A percentile compares a stretch with the other conserved stretches of the same genome.
Evolutionary conservation across 2,888 invertebrate genomes (phyloP).

Genomic region (Drosophila mayaguana): DNA sequence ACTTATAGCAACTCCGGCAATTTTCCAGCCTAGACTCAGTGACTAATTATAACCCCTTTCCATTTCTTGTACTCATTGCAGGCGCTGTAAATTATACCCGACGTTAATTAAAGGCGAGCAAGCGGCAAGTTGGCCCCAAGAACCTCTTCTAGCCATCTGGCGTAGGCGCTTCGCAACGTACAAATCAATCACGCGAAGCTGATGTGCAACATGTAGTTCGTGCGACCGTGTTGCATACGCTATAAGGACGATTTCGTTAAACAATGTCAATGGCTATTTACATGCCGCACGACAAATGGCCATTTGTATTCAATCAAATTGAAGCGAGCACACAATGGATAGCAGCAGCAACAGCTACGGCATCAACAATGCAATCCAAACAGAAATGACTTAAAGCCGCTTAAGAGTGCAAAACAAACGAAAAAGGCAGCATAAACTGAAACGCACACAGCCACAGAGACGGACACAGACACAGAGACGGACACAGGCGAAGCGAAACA

Average conservation of each 20-base stretch:
- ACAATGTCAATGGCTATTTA: slow-evolving; percentile 74
- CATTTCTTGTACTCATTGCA: slow-evolving; percentile 43
- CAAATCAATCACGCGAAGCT: slow-evolving; percentile 60
- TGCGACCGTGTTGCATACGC: slow-evolving; percentile 24
- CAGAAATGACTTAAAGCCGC: slow-evolving; percentile 70
- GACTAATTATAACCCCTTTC: slow-evolving; percentile 65
- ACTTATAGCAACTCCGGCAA: slow-evolving; percentile 31
- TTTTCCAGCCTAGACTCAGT: slow-evolving; percentile 44
- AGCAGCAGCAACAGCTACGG: slow-evolving; percentile 19
- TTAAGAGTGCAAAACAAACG: slow-evolving; percentile 50
- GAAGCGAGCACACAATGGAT: slow-evolving; percentile 49
- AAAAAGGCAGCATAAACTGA: slow-evolving; percentile 20
- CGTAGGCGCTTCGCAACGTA: slow-evolving; percentile 10
- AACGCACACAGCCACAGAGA: slow-evolving; percentile 9
- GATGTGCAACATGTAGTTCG: slow-evolving; percentile 59
- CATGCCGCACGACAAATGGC: slow-evolving; percentile 73
- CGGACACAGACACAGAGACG: not conserved
- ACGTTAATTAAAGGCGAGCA: slow-evolving; percentile 58
- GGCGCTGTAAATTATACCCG: slow-evolving; percentile 52
- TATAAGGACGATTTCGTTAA: slow-evolving; percentile 29
- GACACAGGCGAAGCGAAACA: slow-evolving; percentile 11
- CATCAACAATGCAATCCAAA: slow-evolving; percentile 20
- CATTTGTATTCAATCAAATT: slow-evolving; percentile 58
- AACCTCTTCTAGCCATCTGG: slow-evolving; percentile 1
- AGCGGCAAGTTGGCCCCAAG: slow-evolving; percentile 14